Evolutionary conservation across 2,113 vertebrate genomes (phyloP).

Genomic region (Sterna hirundo): DNA sequence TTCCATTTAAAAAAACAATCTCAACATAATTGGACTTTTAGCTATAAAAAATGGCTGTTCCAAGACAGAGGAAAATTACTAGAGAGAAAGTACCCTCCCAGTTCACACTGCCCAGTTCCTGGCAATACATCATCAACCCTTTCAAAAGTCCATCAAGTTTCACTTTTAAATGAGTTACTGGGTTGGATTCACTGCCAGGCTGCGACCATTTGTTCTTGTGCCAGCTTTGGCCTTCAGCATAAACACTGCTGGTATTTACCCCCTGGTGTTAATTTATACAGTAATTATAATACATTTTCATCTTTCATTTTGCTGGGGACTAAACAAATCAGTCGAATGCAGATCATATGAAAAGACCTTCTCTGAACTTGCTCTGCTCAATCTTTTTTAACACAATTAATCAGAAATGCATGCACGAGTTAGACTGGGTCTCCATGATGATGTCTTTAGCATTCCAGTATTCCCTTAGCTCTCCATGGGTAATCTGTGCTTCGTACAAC

Average conservation of each 20-base stretch:
- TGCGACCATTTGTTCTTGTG: constrained; percentile 34
- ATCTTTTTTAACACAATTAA: neutral
- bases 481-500: neutral
- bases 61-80: neutral
- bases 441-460: neutral
- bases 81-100: neutral
- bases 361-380: neutral
- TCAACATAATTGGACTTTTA: neutral
- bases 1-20: constrained; percentile 13
- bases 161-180: constrained; percentile 45
- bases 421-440: neutral
- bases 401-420: neutral
- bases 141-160: neutral
- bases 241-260: constrained; percentile 13
- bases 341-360: neutral
- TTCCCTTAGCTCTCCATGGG: neutral
- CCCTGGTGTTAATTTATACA: neutral
- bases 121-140: neutral
- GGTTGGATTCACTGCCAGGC: neutral
- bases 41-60: neutral
- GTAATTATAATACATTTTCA: constrained; percentile 9
- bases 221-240: constrained; percentile 38
- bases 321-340: neutral
- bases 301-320: constrained; percentile 1
- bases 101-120: neutral